Percentiles rank a stretch among this genome's conserved stretches.
These are phyloP conservation scores for Drosophila melanica DNA, from an alignment of 1,140 invertebrate genomes.

Conservation along the genomic window DNA sequence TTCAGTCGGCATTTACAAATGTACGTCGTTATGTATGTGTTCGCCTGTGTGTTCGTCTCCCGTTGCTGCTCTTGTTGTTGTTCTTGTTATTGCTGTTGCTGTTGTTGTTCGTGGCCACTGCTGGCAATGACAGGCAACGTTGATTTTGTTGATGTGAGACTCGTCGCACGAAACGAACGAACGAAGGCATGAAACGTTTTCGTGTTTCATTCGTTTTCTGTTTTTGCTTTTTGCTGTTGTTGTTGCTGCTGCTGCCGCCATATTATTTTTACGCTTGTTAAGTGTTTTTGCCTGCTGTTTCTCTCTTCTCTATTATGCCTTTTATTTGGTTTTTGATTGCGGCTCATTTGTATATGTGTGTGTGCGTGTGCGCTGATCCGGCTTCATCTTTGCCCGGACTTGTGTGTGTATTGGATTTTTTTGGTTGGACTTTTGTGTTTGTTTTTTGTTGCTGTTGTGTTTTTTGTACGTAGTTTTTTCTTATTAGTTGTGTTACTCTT, in stretches of 20 bases:
- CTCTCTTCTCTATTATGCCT: constrained; percentile 53
- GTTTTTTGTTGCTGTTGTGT: constrained; percentile 29
- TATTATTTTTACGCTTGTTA: constrained; percentile 74
- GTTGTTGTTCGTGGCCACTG: constrained; percentile 13
- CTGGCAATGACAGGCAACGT: constrained; percentile 50
- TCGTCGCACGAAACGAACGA: constrained; percentile 16
- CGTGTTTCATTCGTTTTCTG: constrained; percentile 22
- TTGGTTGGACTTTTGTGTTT: constrained; percentile 23
- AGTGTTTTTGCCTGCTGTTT: constrained; percentile 56
- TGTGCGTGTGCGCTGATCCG: constrained; percentile 31
- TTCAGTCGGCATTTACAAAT: constrained; percentile 31
- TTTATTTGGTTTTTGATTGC: constrained; percentile 53
- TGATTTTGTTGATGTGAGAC: constrained; percentile 37
- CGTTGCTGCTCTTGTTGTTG: constrained; percentile 11
- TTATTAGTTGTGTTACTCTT: constrained; percentile 54
- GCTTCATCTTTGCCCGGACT: constrained; percentile 45
- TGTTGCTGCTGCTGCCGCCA: constrained; percentile 56
- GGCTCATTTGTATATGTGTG: constrained; percentile 19
- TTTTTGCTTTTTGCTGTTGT: constrained; percentile 23
- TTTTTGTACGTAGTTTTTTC: constrained; percentile 58
- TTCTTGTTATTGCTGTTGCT: constrained; percentile 45
- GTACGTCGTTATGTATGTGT: constrained; percentile 45
- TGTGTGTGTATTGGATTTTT: constrained; percentile 35
- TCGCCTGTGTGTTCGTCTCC: constrained; percentile 13
- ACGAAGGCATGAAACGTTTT: constrained; percentile 34